A percentile compares a stretch with the other conserved stretches of the same genome.
Conservation (phyloP, 2,888 invertebrate species). For the Torymus auratus region DNA sequence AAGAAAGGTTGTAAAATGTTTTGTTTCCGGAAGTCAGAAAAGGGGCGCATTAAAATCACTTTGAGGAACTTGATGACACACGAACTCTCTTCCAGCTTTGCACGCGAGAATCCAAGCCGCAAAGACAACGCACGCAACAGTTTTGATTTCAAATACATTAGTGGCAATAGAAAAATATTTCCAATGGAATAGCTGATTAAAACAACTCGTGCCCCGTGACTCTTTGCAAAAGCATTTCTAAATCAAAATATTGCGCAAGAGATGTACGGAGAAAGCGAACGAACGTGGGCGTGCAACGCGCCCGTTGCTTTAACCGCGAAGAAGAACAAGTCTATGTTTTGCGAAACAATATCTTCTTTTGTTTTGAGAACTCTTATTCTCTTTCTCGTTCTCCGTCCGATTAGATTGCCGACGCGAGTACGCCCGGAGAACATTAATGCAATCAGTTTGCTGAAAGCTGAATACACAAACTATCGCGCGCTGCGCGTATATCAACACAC, state of each 20-base stretch:
- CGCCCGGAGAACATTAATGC: constrained; percentile 35
- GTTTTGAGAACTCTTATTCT: constrained; percentile 34
- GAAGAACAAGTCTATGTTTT: constrained; percentile 18
- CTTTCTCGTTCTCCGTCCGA: constrained; percentile 1
- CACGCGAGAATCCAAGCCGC: no score
- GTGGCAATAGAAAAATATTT: not conserved
- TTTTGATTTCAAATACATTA: no score
- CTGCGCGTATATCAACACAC: not conserved
- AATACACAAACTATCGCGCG: constrained; percentile 25
- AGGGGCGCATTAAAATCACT: no score
- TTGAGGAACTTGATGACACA: no score
- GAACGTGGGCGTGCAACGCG: no score
- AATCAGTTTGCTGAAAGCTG: constrained; percentile 31
- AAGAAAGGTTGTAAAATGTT: no score
- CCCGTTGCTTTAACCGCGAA: not conserved
- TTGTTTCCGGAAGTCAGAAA: no score
- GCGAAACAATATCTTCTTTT: constrained; percentile 46
- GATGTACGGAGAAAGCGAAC: no score
- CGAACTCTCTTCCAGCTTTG: no score
- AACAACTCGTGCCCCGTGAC: not conserved
- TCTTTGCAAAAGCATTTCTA: constrained; percentile 9
- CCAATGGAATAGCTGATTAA: not conserved
- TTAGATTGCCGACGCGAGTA: constrained; percentile 23
- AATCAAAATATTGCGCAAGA: constrained; percentile 40
- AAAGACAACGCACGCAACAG: no score